These are phyloP conservation scores for Odontocerum albicorne DNA, from an alignment of 2,888 invertebrate species.

Conservation along the genomic window DNA sequence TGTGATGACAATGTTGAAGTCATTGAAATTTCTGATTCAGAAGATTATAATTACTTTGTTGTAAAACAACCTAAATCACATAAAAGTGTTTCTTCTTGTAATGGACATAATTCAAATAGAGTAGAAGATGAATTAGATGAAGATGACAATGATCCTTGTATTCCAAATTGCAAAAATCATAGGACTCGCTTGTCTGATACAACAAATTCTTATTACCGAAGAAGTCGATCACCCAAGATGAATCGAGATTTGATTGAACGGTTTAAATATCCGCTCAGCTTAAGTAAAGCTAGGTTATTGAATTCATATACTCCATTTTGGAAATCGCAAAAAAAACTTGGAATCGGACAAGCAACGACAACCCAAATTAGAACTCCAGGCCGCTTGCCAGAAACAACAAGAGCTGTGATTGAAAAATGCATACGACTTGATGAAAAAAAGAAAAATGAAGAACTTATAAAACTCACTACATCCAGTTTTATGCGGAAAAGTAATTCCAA, in stretches of 20 bases:
- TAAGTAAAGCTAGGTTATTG: slow-evolving; percentile 17
- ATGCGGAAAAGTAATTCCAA: slow-evolving; percentile 27
- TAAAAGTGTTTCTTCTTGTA: background rate
- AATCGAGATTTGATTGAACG: slow-evolving; percentile 2
- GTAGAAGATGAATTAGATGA: slow-evolving; percentile 8
- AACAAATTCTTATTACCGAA: background rate
- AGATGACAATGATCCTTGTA: slow-evolving; percentile 1
- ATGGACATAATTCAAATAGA: background rate
- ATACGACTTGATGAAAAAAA: slow-evolving; percentile 60
- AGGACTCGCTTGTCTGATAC: slow-evolving; percentile 8
- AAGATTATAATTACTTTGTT: slow-evolving; percentile 20
- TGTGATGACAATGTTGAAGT: background rate
- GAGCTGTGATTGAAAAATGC: slow-evolving; percentile 50
- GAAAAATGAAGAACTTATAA: slow-evolving; percentile 58
- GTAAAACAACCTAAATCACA: slow-evolving; percentile 16
- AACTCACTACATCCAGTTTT: slow-evolving; percentile 20
- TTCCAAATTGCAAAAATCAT: slow-evolving; percentile 22
- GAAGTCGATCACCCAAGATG: slow-evolving; percentile 5
- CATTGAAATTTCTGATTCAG: slow-evolving; percentile 19
- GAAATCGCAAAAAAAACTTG: slow-evolving; percentile 18
- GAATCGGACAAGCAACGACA: background rate
- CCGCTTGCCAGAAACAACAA: slow-evolving; percentile 3
- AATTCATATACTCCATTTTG: slow-evolving; percentile 23
- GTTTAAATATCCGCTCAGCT: slow-evolving; percentile 19
- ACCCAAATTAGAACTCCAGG: background rate